A percentile compares a stretch with the other conserved stretches of the same genome.
These are phyloP conservation scores for Synergus itoensis DNA, from an alignment of 2,888 invertebrate genomes.

Conservation along the genomic window DNA sequence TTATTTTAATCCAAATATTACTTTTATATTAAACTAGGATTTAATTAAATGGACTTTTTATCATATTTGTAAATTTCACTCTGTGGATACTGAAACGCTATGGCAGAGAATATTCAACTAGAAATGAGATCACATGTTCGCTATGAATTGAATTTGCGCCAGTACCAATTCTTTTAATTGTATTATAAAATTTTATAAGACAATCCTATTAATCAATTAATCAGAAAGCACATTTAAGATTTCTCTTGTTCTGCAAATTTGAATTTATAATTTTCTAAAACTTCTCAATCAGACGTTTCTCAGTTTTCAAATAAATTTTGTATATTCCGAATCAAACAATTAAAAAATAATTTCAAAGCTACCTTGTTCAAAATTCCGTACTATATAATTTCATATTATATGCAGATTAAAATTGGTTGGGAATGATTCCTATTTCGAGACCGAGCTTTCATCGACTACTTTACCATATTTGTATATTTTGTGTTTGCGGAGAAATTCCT, in stretches of 20 bases:
- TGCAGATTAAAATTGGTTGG: too few relatives aligned
- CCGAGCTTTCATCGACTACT: not conserved
- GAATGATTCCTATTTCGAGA: too few relatives aligned
- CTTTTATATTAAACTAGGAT: too few relatives aligned
- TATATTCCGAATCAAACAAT: too few relatives aligned
- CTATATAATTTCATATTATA: too few relatives aligned
- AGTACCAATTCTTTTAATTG: conserved; percentile 22
- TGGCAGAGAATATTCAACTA: not conserved
- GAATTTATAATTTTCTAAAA: not conserved
- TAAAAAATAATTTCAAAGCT: too few relatives aligned
- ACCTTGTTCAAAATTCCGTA: too few relatives aligned
- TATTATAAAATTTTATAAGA: not conserved
- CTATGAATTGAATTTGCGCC: not conserved
- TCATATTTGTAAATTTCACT: not conserved
- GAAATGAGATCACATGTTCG: not conserved
- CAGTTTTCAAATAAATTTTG: too few relatives aligned
- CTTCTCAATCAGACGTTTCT: too few relatives aligned
- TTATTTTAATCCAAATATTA: not conserved
- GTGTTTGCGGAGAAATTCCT: not conserved
- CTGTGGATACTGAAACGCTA: not conserved
- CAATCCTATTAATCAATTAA: not conserved
- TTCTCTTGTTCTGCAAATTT: not conserved
- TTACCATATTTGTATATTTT: not conserved
- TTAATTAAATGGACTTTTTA: too few relatives aligned
- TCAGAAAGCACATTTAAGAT: not conserved